phyloP scores from a whole-genome alignment of 2,888 invertebrate genomes.

The Nesidiocoris tenuis region DNA sequence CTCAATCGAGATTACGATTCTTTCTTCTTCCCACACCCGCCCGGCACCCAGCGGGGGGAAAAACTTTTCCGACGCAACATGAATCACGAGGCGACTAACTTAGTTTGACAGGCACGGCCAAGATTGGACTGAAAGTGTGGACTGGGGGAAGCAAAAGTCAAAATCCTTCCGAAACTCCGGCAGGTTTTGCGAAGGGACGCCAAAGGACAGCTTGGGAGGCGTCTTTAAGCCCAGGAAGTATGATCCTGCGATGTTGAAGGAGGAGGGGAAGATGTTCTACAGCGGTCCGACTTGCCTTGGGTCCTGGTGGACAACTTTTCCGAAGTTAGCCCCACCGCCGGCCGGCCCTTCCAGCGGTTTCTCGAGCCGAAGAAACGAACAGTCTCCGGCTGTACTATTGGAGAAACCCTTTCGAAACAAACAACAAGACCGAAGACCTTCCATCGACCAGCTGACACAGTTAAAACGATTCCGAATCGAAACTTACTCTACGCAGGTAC shows the following conservation, averaged over 20 bases:
- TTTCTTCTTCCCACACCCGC: not conserved
- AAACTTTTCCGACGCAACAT: slow-evolving; percentile 30
- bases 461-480: not conserved
- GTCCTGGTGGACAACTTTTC: not conserved
- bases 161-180: not conserved
- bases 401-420: not conserved
- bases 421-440: not conserved
- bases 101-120: slow-evolving; percentile 5
- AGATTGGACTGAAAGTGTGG: not conserved
- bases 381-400: not conserved
- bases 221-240: not conserved
- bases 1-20: not conserved
- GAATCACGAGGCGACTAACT: slow-evolving; percentile 27
- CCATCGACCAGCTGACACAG: not conserved
- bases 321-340: not conserved
- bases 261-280: not conserved
- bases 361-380: not conserved
- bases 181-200: not conserved
- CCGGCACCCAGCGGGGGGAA: not conserved
- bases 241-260: not conserved
- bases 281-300: not conserved
- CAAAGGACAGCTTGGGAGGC: not conserved
- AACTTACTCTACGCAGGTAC: not conserved
- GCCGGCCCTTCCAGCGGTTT: too few relatives aligned
- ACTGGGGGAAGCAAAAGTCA: not conserved